phyloP scores from a whole-genome alignment of 2,797 vertebrate genomes.

The Pitangus sulphuratus region DNA sequence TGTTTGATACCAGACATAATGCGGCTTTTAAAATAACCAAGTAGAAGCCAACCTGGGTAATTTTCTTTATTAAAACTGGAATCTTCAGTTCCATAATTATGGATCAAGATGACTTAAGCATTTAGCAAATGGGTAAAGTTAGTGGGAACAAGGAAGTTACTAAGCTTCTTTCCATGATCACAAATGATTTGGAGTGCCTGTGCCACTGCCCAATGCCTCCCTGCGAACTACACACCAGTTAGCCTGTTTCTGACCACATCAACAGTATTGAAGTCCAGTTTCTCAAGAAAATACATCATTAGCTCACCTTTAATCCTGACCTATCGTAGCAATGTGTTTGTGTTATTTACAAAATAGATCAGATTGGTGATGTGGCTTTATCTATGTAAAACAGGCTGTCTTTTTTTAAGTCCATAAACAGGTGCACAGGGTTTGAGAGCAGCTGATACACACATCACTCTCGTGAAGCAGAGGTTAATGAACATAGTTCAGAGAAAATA shows the following conservation, averaged over 20 bases:
- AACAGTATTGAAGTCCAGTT: neutral
- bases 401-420: neutral
- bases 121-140: neutral
- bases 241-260: neutral
- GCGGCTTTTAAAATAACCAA: neutral
- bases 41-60: neutral
- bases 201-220: neutral
- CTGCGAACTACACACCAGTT: neutral
- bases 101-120: neutral
- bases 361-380: neutral
- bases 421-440: neutral
- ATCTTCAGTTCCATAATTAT: neutral
- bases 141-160: neutral
- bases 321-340: neutral
- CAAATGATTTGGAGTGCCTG: neutral
- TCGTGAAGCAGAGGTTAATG: neutral
- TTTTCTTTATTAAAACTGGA: neutral
- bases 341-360: neutral
- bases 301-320: neutral
- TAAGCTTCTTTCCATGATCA: neutral
- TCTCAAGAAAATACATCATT: neutral
- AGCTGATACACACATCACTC: neutral
- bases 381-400: accelerated
- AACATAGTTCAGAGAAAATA: neutral
- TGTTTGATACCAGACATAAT: neutral